A percentile compares a stretch with the other conserved stretches of the same genome.
phyloP scores from a whole-genome alignment of 2,797 vertebrate species.

The Malacoctenus gilli region DNA sequence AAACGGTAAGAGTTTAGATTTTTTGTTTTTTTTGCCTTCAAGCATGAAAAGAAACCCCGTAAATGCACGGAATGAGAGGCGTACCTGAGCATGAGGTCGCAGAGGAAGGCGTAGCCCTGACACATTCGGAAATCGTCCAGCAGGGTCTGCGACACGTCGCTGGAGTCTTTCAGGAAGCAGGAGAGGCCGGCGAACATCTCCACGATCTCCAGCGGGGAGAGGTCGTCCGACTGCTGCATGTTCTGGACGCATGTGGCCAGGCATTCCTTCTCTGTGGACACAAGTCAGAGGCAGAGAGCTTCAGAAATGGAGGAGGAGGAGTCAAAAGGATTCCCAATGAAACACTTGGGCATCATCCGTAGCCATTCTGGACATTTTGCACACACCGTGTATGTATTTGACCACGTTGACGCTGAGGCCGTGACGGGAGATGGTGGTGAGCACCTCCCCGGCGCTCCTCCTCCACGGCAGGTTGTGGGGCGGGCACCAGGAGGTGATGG shows the following conservation, averaged over 20 bases:
- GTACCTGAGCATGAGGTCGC: slow-evolving; percentile 96
- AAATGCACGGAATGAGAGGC: neutral
- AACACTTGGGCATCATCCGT: too few relatives aligned
- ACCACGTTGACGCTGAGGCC: slow-evolving; percentile 98
- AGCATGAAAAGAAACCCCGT: too few relatives aligned
- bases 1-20: too few relatives aligned
- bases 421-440: slow-evolving; percentile 96
- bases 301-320: too few relatives aligned
- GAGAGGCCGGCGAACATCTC: slow-evolving; percentile 98
- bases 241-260: slow-evolving; percentile 96
- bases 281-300: neutral
- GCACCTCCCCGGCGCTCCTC: slow-evolving; percentile 95
- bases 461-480: slow-evolving; percentile 98
- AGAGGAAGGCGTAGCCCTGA: slow-evolving; percentile 97
- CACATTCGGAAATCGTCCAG: slow-evolving; percentile 98
- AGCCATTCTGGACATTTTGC: neutral
- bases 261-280: slow-evolving; percentile 93
- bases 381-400: slow-evolving; percentile 91
- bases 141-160: slow-evolving; percentile 94
- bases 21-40: too few relatives aligned
- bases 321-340: too few relatives aligned
- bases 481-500: slow-evolving; percentile 99
- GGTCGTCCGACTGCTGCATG: slow-evolving; percentile 98
- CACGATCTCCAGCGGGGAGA: slow-evolving; percentile 96
- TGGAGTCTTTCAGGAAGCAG: slow-evolving; percentile 99